Evolutionary conservation across 2,888 invertebrate genomes (phyloP).

Genomic region (Monochamus alternatus): DNA sequence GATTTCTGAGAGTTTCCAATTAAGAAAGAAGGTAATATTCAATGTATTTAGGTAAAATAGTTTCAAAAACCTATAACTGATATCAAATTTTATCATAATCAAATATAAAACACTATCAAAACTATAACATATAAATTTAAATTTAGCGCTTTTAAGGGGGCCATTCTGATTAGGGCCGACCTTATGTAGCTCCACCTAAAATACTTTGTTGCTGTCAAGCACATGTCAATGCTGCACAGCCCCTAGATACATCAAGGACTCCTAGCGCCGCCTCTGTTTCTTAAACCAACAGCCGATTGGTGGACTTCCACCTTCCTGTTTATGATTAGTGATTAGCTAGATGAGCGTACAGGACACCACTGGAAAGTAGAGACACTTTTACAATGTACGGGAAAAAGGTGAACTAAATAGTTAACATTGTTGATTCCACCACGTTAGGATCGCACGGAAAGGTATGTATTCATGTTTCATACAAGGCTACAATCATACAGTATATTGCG

Average conservation of each 20-base stretch:
- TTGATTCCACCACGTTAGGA: constrained; percentile 52
- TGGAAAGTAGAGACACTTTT: constrained; percentile 68
- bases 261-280: constrained; percentile 69
- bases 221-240: constrained; percentile 70
- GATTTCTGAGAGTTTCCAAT: not conserved
- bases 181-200: constrained; percentile 70
- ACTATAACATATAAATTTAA: constrained; percentile 56
- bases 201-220: constrained; percentile 71
- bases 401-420: constrained; percentile 67
- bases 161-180: constrained; percentile 71
- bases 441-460: constrained; percentile 48
- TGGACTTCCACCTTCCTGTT: constrained; percentile 64
- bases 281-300: constrained; percentile 65
- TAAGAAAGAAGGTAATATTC: not conserved
- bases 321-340: constrained; percentile 68
- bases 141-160: constrained; percentile 68
- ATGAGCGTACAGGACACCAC: constrained; percentile 60
- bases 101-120: constrained; percentile 28
- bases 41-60: not conserved
- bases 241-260: constrained; percentile 70
- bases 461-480: constrained; percentile 19
- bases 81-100: constrained; percentile 17
- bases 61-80: constrained; percentile 6
- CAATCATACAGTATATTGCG: constrained; percentile 16
- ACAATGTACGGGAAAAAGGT: constrained; percentile 59